phyloP scores from a whole-genome alignment of 30 jellyfish, hydroid and myxozoan species.

The Cassiopea andromeda region DNA sequence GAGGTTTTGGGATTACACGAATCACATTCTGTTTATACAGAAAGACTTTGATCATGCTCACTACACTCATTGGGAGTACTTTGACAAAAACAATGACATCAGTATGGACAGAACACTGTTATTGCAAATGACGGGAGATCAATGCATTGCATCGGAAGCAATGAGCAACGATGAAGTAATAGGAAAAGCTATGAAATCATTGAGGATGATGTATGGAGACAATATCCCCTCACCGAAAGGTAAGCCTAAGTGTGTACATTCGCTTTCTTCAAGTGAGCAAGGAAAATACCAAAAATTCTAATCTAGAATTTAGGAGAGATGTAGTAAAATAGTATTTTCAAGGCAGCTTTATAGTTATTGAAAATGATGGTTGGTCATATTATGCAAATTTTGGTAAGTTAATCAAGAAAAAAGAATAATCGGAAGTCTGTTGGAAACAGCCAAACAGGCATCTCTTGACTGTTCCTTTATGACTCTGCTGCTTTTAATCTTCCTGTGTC shows the following conservation, averaged over 20 bases:
- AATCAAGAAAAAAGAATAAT: too few species aligned
- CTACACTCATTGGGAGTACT: constrained; percentile 78
- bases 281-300: too few species aligned
- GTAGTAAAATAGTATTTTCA: too few species aligned
- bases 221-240: constrained; percentile 81
- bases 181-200: constrained; percentile 48
- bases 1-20: constrained; percentile 82
- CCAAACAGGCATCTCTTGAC: too few species aligned
- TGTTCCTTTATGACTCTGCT: too few species aligned
- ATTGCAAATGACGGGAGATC: constrained; percentile 73
- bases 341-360: too few species aligned
- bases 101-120: constrained; percentile 47
- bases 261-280: too few species aligned
- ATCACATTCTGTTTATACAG: constrained; percentile 68
- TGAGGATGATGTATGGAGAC: constrained; percentile 55
- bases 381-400: too few species aligned
- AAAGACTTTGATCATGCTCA: constrained; percentile 36
- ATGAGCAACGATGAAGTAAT: constrained; percentile 58
- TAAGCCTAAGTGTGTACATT: neutral
- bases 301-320: too few species aligned
- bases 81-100: constrained; percentile 50
- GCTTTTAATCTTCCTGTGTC: too few species aligned
- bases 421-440: too few species aligned
- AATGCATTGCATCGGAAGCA: constrained; percentile 50
- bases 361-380: too few species aligned